A percentile compares a stretch with the other conserved stretches of the same genome.
Evolutionary conservation across 2,113 vertebrate species (phyloP).

Genomic region (Petroica traversi): DNA sequence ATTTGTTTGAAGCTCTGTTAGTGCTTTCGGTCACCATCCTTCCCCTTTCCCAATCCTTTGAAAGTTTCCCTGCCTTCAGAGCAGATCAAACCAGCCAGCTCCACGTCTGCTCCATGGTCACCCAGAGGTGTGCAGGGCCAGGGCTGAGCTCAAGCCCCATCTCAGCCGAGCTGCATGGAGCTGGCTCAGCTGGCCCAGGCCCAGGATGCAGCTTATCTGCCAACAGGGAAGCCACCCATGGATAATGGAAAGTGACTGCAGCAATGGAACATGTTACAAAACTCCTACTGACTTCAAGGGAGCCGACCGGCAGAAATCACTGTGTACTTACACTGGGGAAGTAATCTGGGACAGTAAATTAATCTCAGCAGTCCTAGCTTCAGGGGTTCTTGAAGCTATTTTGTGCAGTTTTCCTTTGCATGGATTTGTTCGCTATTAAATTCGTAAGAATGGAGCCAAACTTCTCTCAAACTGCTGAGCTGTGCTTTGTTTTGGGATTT

Average conservation of each 20-base stretch:
- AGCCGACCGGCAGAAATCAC: not conserved
- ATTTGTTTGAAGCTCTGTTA: not conserved
- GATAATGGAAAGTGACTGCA: conserved; percentile 43
- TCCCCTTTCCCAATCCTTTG: not conserved
- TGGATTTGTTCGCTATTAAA: not conserved
- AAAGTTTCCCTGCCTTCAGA: not conserved
- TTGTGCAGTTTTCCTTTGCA: not conserved
- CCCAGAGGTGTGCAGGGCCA: not conserved
- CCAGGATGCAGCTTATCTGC: not conserved
- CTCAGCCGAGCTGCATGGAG: fast-evolving
- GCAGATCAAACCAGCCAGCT: not conserved
- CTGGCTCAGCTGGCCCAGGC: not conserved
- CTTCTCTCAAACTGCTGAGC: not conserved
- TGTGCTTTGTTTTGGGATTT: conserved; percentile 9
- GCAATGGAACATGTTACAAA: conserved; percentile 18
- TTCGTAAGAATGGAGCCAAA: not conserved
- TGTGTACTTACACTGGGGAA: not conserved
- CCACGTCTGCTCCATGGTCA: not conserved
- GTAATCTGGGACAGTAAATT: conserved; percentile 48
- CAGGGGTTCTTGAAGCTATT: not conserved
- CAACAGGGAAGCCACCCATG: conserved; percentile 32
- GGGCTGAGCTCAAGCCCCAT: not conserved
- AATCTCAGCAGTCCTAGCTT: conserved; percentile 38
- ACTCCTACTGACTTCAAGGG: conserved; percentile 17
- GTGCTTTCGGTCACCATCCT: not conserved